These are phyloP conservation scores for Otus scops DNA, from an alignment of 2,797 vertebrate species.

Conservation along the genomic window DNA sequence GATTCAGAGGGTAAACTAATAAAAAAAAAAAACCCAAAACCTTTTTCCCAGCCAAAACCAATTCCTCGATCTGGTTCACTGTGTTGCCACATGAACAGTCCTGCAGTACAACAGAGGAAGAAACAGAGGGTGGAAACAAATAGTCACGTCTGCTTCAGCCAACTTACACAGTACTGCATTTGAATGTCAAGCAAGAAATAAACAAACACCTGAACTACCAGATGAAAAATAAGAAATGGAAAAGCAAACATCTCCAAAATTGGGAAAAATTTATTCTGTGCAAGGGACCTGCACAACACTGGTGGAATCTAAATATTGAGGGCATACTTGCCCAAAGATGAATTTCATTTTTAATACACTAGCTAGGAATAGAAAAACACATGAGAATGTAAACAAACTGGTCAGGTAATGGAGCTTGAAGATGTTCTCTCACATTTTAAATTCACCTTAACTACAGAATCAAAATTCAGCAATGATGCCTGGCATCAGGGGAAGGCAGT, in stretches of 20 bases:
- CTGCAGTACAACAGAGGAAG: background rate
- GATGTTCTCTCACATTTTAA: background rate
- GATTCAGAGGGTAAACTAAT: background rate
- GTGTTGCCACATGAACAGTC: background rate
- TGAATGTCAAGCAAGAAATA: background rate
- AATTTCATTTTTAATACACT: background rate
- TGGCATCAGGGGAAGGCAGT: background rate
- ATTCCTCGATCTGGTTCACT: background rate
- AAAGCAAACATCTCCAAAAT: background rate
- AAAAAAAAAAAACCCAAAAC: background rate
- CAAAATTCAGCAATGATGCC: background rate
- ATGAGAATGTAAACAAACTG: background rate
- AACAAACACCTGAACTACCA: background rate
- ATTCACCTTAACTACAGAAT: background rate
- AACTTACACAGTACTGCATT: background rate
- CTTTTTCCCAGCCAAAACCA: background rate
- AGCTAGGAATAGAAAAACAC: background rate
- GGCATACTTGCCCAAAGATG: background rate
- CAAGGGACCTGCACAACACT: background rate
- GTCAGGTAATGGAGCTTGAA: background rate
- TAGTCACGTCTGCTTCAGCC: background rate
- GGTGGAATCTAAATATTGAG: background rate
- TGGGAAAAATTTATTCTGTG: background rate
- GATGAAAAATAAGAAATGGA: background rate
- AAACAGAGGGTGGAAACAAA: background rate